Base-by-base conservation (phyloP, 2,888 invertebrate species). In the Pristionchus fissidentatus region DNA sequence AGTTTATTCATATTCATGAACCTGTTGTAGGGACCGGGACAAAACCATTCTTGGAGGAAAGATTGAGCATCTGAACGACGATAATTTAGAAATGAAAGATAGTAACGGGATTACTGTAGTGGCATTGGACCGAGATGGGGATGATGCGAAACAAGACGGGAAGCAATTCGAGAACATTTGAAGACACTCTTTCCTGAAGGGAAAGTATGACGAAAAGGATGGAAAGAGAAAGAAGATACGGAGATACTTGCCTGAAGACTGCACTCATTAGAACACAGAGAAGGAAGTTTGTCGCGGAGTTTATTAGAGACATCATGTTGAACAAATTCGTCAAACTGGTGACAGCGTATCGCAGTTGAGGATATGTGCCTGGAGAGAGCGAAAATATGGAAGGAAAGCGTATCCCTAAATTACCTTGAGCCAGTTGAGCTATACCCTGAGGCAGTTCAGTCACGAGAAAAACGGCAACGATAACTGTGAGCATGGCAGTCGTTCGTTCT, bases 261-360 rank as follows among this genome's bases (percentile, higher is more conserved):
- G 95, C 95, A 87, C 95, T 95, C 92, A 96, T 94, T 73, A 95
- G 95, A 89, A 95, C 95, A 92, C 96, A 96, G 85, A 96, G 93
- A 88, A 96, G 93, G 93, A 96, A 96, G 93, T 96, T 96, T 78
- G 95, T 94, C 0, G 95, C 95, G 10, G 95, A 95, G 93, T 96
- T 95, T 84, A 95, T 93, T 84, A 95, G 94, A 35, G 95, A 94
- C 84, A 96, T 93, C 73, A 95, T 93, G 92, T 96, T 96, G 92
- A 95, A 95, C 70, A 95, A 94, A 93, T 95, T 95, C 35, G 95
- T 95, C n/a, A 95, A 93, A 78, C 87, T 87, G 19, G 84, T 82
- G 80, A 88, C 87, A 52, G 90, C 84, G 46, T 87, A 86, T 1
- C 85, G 85, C 46, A 90, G 82, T 7, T 88, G 87, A 15, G 89